Base-by-base conservation (phyloP, 1,140 invertebrate genomes). In the Drosophila quadrilineata region DNA sequence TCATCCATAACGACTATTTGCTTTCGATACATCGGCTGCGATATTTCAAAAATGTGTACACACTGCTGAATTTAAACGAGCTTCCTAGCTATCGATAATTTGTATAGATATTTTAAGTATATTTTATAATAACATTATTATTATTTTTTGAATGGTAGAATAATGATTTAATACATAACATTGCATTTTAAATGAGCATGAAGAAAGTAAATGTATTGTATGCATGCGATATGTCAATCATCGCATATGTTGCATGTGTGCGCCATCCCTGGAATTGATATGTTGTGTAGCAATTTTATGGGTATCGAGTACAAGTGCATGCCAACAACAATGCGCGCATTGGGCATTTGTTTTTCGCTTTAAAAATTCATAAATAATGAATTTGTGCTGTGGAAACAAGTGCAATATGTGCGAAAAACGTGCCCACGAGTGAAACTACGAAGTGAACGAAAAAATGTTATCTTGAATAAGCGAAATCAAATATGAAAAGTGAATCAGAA, bases 401-500 rank as follows among this genome's bases (percentile, higher is more conserved):
- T 31, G 12, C 6, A 54, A 31, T 33, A 16, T 29, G 29, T 1
- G 12, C 3, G 12, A 24, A 35, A 35, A 49, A 41, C 52, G 19
- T 10, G 5, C 6, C 4, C 29, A 4, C 1, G 33, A 40, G 33
- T 36, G 9, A n/a, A 26, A 28, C 0, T 36, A 26, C 3, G 16
- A 10, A 12, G 43, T n/a, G 29, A 21, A 8, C 24, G n/a, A 17
- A 0, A 19, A 49, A 12, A 33, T 8, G 12, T 6, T 3, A 17
- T 10, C 24, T 52, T 59, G 17, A 28, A 52, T 28, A 45, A 22
- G 12, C 8, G 10, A 26, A 60, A 63, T 10, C 26, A 26, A 38
- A 43, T 38, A 53, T n/a, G n/a, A 24, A 71, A 84, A 82, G 76
- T 77, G 77, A 84, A 73, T 84, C 77, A 84, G 77, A 82, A 84